Evolutionary conservation across 2,797 vertebrate genomes (phyloP).

Genomic region (Esox masquinongy): DNA sequence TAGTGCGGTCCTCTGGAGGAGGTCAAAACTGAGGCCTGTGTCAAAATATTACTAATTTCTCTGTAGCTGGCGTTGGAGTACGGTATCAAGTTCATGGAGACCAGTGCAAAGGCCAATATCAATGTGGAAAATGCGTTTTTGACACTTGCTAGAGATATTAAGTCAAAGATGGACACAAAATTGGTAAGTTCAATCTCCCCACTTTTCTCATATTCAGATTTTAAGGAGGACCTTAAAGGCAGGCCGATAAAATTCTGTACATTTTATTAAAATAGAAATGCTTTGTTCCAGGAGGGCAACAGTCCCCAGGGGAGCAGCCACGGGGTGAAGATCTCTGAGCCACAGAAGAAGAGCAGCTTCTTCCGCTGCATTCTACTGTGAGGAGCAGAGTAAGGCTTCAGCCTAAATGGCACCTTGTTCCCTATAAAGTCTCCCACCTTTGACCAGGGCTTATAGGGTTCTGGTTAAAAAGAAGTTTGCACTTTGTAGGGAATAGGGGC

Average conservation of each 20-base stretch:
- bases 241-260: neutral
- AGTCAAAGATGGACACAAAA: constrained; percentile 99
- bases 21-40: neutral
- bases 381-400: constrained; percentile 74
- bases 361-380: constrained; percentile 96
- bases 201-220: neutral
- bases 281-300: constrained; percentile 87
- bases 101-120: constrained; percentile 97
- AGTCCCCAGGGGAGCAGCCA: constrained; percentile 90
- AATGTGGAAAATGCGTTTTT: constrained; percentile 97
- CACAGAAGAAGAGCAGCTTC: constrained; percentile 96
- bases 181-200: constrained; percentile 79
- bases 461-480: neutral
- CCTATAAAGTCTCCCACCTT: neutral
- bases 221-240: neutral
- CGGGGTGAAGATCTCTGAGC: constrained; percentile 94
- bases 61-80: constrained; percentile 90
- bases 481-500: neutral
- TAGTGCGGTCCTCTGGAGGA: neutral
- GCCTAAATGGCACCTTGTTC: neutral
- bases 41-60: constrained; percentile 18
- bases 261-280: neutral
- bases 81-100: constrained; percentile 99
- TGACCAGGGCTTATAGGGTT: neutral
- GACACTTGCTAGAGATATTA: constrained; percentile 97